These are phyloP conservation scores for Cassiopea andromeda DNA, from an alignment of 30 jellyfish, hydroid and myxozoan species.

Conservation along the genomic window DNA sequence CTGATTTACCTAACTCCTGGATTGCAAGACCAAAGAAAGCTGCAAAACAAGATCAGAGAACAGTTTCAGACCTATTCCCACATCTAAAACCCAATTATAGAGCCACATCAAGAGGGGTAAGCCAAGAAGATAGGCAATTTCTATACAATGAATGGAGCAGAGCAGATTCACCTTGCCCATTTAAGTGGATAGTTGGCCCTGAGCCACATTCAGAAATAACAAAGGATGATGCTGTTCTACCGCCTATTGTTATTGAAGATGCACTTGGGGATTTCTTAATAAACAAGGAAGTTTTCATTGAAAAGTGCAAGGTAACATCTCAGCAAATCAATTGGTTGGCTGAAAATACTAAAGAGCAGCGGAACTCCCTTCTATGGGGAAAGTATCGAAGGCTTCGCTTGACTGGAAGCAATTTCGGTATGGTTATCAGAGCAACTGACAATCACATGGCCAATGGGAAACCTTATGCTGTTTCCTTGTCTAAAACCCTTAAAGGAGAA, in stretches of 20 bases:
- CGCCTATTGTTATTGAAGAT: background rate
- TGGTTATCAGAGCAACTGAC: background rate
- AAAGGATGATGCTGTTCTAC: background rate
- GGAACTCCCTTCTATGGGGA: conserved; percentile 6
- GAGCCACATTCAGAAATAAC: no score
- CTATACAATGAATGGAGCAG: no score
- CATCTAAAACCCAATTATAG: no score
- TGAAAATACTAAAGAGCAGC: conserved; percentile 4
- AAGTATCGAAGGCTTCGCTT: conserved; percentile 13
- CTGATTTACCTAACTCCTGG: no score
- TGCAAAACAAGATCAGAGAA: no score
- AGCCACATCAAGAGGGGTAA: no score
- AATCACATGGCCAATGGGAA: background rate
- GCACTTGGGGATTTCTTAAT: background rate
- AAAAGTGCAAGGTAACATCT: background rate
- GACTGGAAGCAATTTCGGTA: conserved; percentile 19
- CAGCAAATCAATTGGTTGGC: conserved; percentile 17
- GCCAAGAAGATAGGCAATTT: no score
- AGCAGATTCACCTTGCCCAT: no score
- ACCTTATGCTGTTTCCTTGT: conserved; percentile 6
- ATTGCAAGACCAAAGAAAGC: no score
- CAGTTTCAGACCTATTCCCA: no score
- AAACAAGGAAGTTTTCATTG: background rate
- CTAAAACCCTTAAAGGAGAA: conserved; percentile 1
- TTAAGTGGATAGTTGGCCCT: no score